phyloP scores from a whole-genome alignment of 2,888 invertebrate genomes.

The Orthonychiurus folsomi region DNA sequence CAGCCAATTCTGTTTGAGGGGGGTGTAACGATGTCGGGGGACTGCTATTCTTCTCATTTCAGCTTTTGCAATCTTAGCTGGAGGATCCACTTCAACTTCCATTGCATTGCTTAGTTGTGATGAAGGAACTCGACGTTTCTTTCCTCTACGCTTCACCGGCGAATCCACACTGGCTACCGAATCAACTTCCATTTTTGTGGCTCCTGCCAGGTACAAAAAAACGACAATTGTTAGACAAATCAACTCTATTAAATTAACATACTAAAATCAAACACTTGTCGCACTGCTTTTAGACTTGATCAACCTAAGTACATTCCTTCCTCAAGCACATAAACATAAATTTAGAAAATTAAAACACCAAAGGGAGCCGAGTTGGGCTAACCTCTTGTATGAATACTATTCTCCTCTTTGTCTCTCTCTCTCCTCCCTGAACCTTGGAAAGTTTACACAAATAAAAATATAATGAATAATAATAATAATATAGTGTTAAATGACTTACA shows the following conservation, averaged over 20 bases:
- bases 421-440: too few relatives aligned
- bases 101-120: conserved; percentile 15
- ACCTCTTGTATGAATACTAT: too few relatives aligned
- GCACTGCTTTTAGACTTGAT: too few relatives aligned
- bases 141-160: conserved; percentile 7
- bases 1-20: conserved; percentile 92
- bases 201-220: neutral
- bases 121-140: conserved; percentile 12
- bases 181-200: neutral
- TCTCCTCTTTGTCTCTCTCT: too few relatives aligned
- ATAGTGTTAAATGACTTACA: too few relatives aligned
- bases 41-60: conserved; percentile 56
- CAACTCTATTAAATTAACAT: neutral
- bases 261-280: neutral
- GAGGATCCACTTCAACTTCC: conserved; percentile 23
- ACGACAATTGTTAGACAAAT: too few relatives aligned
- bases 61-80: conserved; percentile 21
- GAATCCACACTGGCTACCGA: neutral
- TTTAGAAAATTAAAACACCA: too few relatives aligned
- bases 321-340: too few relatives aligned
- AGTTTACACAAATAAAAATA: too few relatives aligned
- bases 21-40: conserved; percentile 88
- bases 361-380: too few relatives aligned
- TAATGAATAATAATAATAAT: too few relatives aligned
- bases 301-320: too few relatives aligned